Conservation (phyloP, 2,113 vertebrate species). For the Phaethon lepturus region DNA sequence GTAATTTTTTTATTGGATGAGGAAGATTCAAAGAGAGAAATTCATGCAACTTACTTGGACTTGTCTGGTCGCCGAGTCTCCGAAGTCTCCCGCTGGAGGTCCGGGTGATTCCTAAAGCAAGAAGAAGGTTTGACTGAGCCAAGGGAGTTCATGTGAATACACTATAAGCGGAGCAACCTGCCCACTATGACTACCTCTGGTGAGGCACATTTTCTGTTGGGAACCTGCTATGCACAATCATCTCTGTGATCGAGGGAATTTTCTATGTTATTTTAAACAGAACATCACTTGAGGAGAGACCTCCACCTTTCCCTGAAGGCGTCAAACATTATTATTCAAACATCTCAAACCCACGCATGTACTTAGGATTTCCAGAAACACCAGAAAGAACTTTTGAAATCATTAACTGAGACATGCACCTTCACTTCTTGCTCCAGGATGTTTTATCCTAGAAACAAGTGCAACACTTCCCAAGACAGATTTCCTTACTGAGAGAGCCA, state of each 20-base stretch:
- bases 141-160: neutral
- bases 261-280: neutral
- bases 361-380: neutral
- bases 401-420: accelerated
- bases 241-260: accelerated
- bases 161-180: neutral
- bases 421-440: neutral
- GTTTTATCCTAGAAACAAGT: neutral
- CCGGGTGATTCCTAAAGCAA: constrained; percentile 68
- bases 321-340: neutral
- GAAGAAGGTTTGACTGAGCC: neutral
- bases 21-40: neutral
- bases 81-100: constrained; percentile 74
- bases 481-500: neutral
- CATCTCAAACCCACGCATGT: neutral
- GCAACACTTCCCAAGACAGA: neutral
- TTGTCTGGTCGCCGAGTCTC: constrained; percentile 59
- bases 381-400: neutral
- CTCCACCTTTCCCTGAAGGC: neutral
- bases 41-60: constrained; percentile 68
- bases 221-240: neutral
- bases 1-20: neutral
- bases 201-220: neutral
- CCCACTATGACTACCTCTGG: accelerated
- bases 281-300: neutral